These are phyloP conservation scores for Leptobrachium leishanense DNA, from an alignment of 2,113 vertebrate genomes.

Conservation along the genomic window DNA sequence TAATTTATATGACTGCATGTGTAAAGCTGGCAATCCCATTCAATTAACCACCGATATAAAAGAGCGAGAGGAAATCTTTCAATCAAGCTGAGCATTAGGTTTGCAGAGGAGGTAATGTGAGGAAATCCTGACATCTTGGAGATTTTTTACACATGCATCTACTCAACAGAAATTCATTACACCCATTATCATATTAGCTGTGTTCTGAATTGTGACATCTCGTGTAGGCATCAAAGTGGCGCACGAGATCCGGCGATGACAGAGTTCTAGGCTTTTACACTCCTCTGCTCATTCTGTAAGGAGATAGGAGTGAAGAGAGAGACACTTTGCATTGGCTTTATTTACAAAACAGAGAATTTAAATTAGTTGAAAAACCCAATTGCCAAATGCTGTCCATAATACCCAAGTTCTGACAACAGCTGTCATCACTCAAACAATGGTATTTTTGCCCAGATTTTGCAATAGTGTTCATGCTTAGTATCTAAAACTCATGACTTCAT, in stretches of 20 bases:
- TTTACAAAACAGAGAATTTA: constrained; percentile 34
- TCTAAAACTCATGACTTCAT: too few species aligned
- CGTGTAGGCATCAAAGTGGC: constrained; percentile 8
- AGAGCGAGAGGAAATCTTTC: constrained; percentile 32
- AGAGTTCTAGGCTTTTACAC: constrained; percentile 2
- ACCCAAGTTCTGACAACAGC: too few species aligned
- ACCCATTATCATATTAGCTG: constrained; percentile 10
- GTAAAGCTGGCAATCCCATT: constrained; percentile 40
- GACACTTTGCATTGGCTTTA: neutral
- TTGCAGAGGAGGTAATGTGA: constrained; percentile 3
- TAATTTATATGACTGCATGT: constrained; percentile 46
- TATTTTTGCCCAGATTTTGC: too few species aligned
- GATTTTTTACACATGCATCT: constrained; percentile 20
- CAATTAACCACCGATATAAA: constrained; percentile 38
- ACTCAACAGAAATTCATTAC: constrained; percentile 12
- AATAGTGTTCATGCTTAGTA: too few species aligned
- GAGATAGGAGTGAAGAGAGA: neutral
- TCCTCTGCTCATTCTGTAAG: neutral
- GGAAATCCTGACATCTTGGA: constrained; percentile 35
- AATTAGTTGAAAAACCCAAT: constrained; percentile 31
- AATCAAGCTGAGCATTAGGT: constrained; percentile 23
- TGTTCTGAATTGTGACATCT: constrained; percentile 1
- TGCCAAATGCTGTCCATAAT: too few species aligned
- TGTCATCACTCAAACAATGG: too few species aligned
- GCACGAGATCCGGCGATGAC: neutral